These are phyloP conservation scores for Neocloeon triangulifer DNA, from an alignment of 1,140 invertebrate genomes.

Conservation along the genomic window DNA sequence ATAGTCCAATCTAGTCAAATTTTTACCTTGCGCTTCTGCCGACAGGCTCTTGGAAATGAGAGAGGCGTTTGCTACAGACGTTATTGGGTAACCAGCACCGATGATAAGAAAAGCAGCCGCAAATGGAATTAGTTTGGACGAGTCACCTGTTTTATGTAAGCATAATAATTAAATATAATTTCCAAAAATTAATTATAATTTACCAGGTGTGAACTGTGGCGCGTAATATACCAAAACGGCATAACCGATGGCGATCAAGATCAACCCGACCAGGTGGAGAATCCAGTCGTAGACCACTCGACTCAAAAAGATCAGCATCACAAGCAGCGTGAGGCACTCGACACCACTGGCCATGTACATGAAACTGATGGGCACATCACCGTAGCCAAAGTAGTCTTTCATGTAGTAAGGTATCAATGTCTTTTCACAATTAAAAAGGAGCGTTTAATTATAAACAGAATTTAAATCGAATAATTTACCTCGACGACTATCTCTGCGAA, in stretches of 20 bases:
- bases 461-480: too few species aligned
- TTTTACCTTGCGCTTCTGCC: slow-evolving; percentile 1
- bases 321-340: slow-evolving; percentile 1
- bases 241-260: background rate
- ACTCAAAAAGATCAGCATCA: background rate
- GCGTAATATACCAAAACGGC: background rate
- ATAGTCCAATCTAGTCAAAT: too few species aligned
- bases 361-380: background rate
- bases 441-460: background rate
- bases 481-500: too few species aligned
- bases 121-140: background rate
- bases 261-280: background rate
- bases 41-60: background rate
- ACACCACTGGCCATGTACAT: background rate
- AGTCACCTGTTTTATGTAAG: background rate
- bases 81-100: background rate
- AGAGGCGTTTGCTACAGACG: slow-evolving; percentile 2
- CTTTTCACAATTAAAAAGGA: background rate
- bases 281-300: background rate
- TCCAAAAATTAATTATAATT: background rate
- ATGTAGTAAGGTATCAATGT: slow-evolving; percentile 1
- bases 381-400: background rate
- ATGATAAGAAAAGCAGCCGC: background rate
- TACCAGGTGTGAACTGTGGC: background rate
- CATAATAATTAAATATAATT: background rate